These are phyloP conservation scores for Lymantria dispar DNA, from an alignment of 2,888 invertebrate species.

Conservation along the genomic window DNA sequence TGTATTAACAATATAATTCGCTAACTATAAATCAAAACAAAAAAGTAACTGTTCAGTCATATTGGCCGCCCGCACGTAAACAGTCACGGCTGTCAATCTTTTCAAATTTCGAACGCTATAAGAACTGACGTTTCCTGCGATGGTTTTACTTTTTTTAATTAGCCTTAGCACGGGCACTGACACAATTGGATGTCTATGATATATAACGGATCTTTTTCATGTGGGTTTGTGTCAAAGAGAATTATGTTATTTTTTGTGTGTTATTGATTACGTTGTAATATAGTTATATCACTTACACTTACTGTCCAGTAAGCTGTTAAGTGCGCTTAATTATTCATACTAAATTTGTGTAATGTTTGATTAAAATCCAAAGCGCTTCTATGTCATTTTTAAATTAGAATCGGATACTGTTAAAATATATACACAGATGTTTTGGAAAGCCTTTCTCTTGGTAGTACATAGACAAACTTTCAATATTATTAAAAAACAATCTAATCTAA, in stretches of 20 bases:
- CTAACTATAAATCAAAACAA: neutral
- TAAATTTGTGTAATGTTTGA: no score
- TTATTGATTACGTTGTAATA: neutral
- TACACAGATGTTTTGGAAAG: neutral
- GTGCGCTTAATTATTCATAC: no score
- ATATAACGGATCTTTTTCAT: conserved; percentile 24
- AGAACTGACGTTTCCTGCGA: conserved; percentile 58
- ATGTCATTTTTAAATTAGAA: no score
- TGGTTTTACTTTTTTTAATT: conserved; percentile 46
- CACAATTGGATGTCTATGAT: conserved; percentile 30
- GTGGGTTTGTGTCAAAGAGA: conserved; percentile 12
- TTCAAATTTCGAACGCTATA: conserved; percentile 53
- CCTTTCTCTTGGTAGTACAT: neutral
- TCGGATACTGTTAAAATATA: no score
- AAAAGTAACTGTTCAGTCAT: neutral
- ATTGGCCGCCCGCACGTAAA: conserved; percentile 24
- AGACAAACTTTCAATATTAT: neutral
- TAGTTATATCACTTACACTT: no score
- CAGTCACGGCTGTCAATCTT: conserved; percentile 57
- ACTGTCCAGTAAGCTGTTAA: no score
- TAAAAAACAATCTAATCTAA: neutral
- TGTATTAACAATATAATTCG: neutral
- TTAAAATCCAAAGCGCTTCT: no score
- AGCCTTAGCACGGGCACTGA: conserved; percentile 38
- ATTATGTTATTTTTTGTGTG: neutral